phyloP scores from a whole-genome alignment of 1,140 invertebrate species.

The Bicyclus anynana region DNA sequence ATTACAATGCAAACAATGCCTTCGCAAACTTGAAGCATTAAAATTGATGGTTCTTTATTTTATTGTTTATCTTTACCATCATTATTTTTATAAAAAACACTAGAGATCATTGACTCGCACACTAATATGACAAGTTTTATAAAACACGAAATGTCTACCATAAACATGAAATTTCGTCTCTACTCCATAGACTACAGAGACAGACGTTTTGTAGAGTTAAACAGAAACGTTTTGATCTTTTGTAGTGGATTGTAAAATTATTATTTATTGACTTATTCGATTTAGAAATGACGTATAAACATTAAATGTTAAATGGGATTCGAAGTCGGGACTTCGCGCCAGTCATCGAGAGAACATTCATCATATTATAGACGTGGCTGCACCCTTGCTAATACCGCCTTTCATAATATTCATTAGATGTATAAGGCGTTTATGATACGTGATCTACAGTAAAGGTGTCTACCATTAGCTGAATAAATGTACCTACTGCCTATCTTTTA shows the following conservation, averaged over 20 bases:
- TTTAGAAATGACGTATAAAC: slow-evolving; percentile 11
- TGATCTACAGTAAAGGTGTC: slow-evolving; percentile 35
- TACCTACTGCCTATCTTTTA: slow-evolving; percentile 17
- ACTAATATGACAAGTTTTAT: no score
- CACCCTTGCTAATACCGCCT: slow-evolving; percentile 60
- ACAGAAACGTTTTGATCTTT: neutral
- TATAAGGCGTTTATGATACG: slow-evolving; percentile 52
- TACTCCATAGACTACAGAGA: neutral
- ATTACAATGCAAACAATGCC: no score
- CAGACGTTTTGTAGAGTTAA: neutral
- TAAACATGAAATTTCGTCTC: no score
- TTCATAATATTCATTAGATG: slow-evolving; percentile 72
- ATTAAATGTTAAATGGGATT: slow-evolving; percentile 50
- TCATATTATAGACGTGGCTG: slow-evolving; percentile 60
- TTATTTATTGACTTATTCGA: slow-evolving; percentile 8
- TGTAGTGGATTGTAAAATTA: neutral
- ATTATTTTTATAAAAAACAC: no score
- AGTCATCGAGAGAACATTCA: slow-evolving; percentile 64
- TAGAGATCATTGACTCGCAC: no score
- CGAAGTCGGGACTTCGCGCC: slow-evolving; percentile 40
- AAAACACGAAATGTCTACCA: no score
- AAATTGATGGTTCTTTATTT: no score
- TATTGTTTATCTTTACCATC: no score
- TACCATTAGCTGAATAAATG: slow-evolving; percentile 23
- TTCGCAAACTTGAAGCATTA: no score